phyloP scores from a whole-genome alignment of 2,113 vertebrate species.

The Oreochromis niloticus region DNA sequence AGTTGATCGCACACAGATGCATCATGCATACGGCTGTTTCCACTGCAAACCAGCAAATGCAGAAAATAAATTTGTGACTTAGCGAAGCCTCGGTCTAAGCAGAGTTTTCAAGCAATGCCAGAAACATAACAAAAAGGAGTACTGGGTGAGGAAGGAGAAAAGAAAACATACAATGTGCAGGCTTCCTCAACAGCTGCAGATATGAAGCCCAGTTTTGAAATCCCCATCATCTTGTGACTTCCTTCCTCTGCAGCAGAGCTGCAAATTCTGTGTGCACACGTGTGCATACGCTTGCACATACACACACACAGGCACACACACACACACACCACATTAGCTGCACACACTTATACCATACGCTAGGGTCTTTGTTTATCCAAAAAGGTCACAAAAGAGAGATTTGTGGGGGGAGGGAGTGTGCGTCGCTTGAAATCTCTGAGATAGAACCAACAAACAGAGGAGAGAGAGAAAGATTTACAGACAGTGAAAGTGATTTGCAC shows the following conservation, averaged over 20 bases:
- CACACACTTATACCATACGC: conserved; percentile 37
- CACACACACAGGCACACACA: not conserved
- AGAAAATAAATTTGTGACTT: not conserved
- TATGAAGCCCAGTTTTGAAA: conserved; percentile 66
- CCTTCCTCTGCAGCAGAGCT: conserved; percentile 69
- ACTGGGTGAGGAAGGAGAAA: conserved; percentile 25
- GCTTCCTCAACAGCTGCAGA: conserved; percentile 74
- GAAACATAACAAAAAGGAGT: conserved; percentile 11
- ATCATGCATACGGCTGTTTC: not conserved
- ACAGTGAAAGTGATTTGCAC: not conserved
- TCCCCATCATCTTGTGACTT: conserved; percentile 76
- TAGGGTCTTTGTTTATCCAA: conserved; percentile 60
- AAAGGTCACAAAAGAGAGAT: conserved; percentile 51
- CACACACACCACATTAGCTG: not conserved
- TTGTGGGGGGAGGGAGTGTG: conserved; percentile 32
- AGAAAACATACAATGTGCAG: conserved; percentile 56
- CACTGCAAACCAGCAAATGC: not conserved
- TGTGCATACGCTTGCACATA: not conserved
- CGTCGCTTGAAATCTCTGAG: not conserved
- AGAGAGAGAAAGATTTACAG: not conserved
- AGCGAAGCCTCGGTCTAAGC: not conserved
- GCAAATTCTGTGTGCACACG: conserved; percentile 47
- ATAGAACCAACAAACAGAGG: not conserved
- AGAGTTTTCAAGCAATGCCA: not conserved
- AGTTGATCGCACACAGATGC: conserved; percentile 27